Percentiles rank a stretch among this genome's conserved stretches.
These are phyloP conservation scores for Etheostoma nigrum DNA, from an alignment of 2,797 vertebrate species.

Conservation along the genomic window DNA sequence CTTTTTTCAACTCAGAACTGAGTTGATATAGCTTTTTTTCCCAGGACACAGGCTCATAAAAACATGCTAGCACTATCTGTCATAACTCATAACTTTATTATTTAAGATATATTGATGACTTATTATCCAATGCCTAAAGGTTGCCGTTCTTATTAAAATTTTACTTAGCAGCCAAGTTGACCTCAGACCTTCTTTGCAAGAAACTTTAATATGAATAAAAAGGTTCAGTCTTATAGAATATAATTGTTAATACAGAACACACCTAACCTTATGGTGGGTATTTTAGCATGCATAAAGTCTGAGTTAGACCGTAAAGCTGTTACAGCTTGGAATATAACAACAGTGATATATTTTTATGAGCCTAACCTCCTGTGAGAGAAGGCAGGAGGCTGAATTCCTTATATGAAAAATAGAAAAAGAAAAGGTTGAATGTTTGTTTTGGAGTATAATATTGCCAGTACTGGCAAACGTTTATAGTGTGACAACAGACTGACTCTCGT, in stretches of 20 bases:
- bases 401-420: conserved; percentile 17
- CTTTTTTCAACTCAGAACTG: not conserved
- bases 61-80: conserved; percentile 5
- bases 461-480: conserved; percentile 17
- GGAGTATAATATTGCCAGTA: conserved; percentile 9
- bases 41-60: conserved; percentile 27
- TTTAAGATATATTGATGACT: not conserved
- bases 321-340: conserved; percentile 19
- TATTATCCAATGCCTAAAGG: not conserved
- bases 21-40: conserved; percentile 13
- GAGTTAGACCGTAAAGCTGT: conserved; percentile 22
- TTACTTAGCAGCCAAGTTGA: not conserved
- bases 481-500: conserved; percentile 15
- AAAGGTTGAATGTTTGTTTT: not conserved
- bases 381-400: conserved; percentile 19
- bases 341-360: conserved; percentile 47
- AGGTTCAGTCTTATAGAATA: not conserved
- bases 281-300: conserved; percentile 24
- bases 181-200: not conserved
- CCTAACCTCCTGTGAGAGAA: conserved; percentile 22
- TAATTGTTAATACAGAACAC: conserved; percentile 19
- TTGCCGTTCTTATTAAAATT: not conserved
- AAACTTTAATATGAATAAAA: conserved; percentile 12
- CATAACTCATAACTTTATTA: conserved; percentile 22
- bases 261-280: conserved; percentile 1